Evolutionary conservation across 2,888 invertebrate genomes (phyloP).

Genomic region (Conistra vaccinii): DNA sequence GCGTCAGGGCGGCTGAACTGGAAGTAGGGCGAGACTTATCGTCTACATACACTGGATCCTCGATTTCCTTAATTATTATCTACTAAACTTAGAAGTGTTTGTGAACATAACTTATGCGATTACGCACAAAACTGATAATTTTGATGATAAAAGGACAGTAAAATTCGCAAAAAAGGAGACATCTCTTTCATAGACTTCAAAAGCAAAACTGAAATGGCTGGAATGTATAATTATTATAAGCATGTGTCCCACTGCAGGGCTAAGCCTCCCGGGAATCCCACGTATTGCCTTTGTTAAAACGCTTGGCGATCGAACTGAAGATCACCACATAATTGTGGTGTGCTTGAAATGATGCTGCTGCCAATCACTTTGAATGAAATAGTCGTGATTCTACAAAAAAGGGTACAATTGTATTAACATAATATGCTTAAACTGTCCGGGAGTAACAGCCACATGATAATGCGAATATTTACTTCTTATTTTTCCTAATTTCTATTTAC

Average conservation of each 20-base stretch:
- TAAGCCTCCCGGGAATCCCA: background rate
- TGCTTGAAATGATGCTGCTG: background rate
- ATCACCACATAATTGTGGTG: background rate
- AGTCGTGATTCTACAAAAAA: background rate
- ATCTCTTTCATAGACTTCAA: too few relatives aligned
- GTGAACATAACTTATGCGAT: background rate
- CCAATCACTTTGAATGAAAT: background rate
- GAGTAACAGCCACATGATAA: background rate
- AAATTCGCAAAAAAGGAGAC: background rate
- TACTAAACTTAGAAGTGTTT: background rate
- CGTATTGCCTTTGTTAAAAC: background rate
- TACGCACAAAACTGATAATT: background rate
- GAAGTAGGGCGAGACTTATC: constrained; percentile 49
- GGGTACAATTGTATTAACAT: background rate
- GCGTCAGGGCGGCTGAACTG: constrained; percentile 40
- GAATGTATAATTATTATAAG: background rate
- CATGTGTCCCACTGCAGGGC: background rate
- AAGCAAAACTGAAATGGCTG: background rate
- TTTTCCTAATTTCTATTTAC: background rate
- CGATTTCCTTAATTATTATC: constrained; percentile 1
- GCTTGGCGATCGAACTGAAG: too few relatives aligned
- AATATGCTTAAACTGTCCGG: background rate
- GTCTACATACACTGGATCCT: constrained; percentile 11
- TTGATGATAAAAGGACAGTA: background rate
- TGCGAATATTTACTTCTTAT: background rate